Evolutionary conservation across 2,797 vertebrate species (phyloP).

Genomic region (Prionace glauca): DNA sequence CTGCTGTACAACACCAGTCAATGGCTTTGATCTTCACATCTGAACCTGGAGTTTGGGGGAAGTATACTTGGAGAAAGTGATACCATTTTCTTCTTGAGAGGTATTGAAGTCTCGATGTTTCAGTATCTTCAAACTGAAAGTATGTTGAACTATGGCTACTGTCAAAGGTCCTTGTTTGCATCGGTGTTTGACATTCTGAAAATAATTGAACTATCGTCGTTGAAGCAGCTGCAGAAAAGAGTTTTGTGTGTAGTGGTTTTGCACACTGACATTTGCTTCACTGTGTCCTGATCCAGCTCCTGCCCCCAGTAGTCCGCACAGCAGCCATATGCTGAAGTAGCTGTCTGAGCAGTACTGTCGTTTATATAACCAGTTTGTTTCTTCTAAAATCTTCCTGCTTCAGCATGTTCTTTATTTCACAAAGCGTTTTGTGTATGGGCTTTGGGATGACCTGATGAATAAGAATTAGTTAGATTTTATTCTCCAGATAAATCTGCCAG

Average conservation of each 20-base stretch:
- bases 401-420: neutral
- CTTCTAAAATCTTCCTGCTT: neutral
- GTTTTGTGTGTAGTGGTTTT: neutral
- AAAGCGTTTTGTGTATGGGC: neutral
- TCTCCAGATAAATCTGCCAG: neutral
- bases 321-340: slow-evolving; percentile 19
- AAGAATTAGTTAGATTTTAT: neutral
- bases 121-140: slow-evolving; percentile 27
- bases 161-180: neutral
- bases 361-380: neutral
- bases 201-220: neutral
- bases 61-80: slow-evolving; percentile 16
- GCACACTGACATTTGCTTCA: neutral
- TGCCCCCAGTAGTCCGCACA: neutral
- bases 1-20: neutral
- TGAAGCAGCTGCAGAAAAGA: neutral
- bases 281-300: neutral
- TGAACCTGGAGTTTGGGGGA: neutral
- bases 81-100: neutral
- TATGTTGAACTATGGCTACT: neutral
- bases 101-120: neutral
- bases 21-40: slow-evolving; percentile 8
- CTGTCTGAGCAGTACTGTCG: neutral
- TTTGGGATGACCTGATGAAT: neutral
- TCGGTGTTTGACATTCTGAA: neutral